Conservation (phyloP, 2,797 vertebrate species). For the Prunella strophiata region DNA sequence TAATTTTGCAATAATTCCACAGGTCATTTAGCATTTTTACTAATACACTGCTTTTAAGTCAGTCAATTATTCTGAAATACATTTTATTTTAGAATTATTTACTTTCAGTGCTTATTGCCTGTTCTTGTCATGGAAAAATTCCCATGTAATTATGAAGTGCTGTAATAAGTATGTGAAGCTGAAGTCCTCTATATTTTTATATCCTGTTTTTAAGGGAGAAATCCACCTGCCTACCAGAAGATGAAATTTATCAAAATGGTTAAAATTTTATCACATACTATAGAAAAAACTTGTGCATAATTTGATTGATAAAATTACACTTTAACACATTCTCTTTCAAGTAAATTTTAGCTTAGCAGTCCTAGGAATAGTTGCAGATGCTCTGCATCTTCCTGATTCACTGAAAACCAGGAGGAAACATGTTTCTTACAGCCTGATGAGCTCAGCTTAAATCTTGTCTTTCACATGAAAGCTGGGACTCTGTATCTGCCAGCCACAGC, state of each 20-base stretch:
- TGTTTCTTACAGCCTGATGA: background rate
- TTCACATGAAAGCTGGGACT: background rate
- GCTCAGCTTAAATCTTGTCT: background rate
- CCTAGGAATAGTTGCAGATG: background rate
- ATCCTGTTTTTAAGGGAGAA: background rate
- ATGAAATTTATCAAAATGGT: background rate
- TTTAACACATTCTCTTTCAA: background rate
- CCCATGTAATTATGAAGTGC: background rate
- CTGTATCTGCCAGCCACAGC: background rate
- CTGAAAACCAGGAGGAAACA: background rate
- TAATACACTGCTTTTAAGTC: background rate
- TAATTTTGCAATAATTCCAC: background rate
- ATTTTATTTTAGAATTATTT: slow-evolving; percentile 21
- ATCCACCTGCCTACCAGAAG: background rate
- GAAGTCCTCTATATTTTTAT: background rate
- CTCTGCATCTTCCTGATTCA: background rate
- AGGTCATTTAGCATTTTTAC: background rate
- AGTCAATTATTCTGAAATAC: background rate
- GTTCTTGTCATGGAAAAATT: background rate
- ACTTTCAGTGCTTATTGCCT: slow-evolving; percentile 1
- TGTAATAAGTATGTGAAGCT: background rate
- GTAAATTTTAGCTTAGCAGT: background rate
- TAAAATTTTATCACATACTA: background rate
- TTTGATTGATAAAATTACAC: background rate
- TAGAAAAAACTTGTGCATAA: background rate